Conservation (phyloP, 2,797 vertebrate species). For the Melanotaenia pygmaea region DNA sequence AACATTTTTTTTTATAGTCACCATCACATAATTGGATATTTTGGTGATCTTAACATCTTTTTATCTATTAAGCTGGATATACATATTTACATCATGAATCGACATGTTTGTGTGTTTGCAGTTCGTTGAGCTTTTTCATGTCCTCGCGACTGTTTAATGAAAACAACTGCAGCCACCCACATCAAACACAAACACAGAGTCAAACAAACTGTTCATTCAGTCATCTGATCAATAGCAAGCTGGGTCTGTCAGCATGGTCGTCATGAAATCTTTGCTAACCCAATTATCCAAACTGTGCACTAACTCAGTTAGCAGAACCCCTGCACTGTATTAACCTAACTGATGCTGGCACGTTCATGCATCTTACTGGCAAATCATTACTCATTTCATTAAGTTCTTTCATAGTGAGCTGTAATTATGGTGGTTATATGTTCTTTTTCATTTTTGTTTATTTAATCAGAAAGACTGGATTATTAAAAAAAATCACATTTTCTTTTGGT, state of each 20-base stretch:
- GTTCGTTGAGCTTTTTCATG: conserved; percentile 20
- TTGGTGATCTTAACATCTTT: conserved; percentile 8
- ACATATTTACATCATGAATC: background rate
- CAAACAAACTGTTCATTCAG: conserved; percentile 43
- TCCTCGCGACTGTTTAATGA: conserved; percentile 56
- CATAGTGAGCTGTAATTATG: conserved; percentile 10
- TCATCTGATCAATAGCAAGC: conserved; percentile 62
- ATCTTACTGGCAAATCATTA: conserved; percentile 33
- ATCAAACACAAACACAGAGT: background rate
- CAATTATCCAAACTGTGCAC: conserved; percentile 58
- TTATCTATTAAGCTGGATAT: conserved; percentile 9
- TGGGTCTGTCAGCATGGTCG: conserved; percentile 46
- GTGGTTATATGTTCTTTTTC: conserved; percentile 9
- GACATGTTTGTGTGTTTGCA: conserved; percentile 13
- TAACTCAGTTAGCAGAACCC: conserved; percentile 61
- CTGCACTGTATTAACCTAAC: conserved; percentile 51
- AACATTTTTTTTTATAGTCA: conserved; percentile 12
- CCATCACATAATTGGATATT: conserved; percentile 11
- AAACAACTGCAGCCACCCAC: conserved; percentile 53
- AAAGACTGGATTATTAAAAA: background rate
- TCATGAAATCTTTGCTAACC: conserved; percentile 66
- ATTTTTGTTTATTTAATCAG: conserved; percentile 9
- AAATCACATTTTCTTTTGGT: background rate
- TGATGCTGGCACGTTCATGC: conserved; percentile 20
- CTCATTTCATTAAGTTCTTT: conserved; percentile 28